Percentiles rank a stretch among this genome's conserved stretches.
phyloP scores from a whole-genome alignment of 2,888 invertebrate genomes.

The Troides aeacus region DNA sequence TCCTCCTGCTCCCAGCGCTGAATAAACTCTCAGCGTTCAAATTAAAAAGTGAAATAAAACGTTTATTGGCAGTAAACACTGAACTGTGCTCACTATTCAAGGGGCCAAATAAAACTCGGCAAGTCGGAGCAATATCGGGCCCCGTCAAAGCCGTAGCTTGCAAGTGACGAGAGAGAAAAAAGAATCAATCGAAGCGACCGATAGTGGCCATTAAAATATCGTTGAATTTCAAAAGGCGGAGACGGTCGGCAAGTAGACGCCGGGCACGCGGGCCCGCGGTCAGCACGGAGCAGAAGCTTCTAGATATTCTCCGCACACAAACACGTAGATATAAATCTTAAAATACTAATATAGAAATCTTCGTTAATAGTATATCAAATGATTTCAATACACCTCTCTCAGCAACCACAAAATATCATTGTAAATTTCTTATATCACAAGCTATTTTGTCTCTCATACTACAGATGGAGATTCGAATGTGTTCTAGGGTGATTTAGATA shows the following conservation, averaged over 20 bases:
- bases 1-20: not conserved
- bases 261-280: slow-evolving; percentile 11
- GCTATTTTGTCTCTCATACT: too few species aligned
- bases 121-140: slow-evolving; percentile 62
- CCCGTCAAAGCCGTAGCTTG: slow-evolving; percentile 46
- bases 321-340: too few species aligned
- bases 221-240: slow-evolving; percentile 73
- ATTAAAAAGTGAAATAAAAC: slow-evolving; percentile 39
- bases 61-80: slow-evolving; percentile 41
- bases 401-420: too few species aligned
- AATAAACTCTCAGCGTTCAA: slow-evolving; percentile 14
- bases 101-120: slow-evolving; percentile 60
- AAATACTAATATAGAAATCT: too few species aligned
- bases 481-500: too few species aligned
- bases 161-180: slow-evolving; percentile 38
- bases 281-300: not conserved
- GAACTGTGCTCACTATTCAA: slow-evolving; percentile 46
- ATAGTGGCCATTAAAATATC: slow-evolving; percentile 78
- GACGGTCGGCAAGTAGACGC: slow-evolving; percentile 40
- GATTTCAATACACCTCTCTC: too few species aligned
- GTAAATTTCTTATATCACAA: too few species aligned
- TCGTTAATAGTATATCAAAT: too few species aligned
- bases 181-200: slow-evolving; percentile 61
- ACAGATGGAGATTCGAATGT: too few species aligned
- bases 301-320: not conserved